Evolutionary conservation across 2,113 vertebrate genomes (phyloP).

Genomic region (Phaethon lepturus): DNA sequence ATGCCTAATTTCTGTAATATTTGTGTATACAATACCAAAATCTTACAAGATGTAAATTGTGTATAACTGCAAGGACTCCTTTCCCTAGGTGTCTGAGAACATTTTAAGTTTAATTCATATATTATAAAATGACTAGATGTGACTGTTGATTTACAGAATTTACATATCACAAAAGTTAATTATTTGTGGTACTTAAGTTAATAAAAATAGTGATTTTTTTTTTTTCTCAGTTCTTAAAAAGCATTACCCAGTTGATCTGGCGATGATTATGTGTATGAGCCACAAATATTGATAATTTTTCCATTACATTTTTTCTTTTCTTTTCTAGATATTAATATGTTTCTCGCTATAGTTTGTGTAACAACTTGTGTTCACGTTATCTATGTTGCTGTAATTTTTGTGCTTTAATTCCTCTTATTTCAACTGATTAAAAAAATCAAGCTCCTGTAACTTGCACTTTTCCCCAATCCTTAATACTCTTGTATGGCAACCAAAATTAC

Average conservation of each 20-base stretch:
- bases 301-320: slow-evolving; percentile 71
- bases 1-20: slow-evolving; percentile 85
- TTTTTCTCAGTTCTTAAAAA: slow-evolving; percentile 65
- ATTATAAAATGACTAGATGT: slow-evolving; percentile 80
- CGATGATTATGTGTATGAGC: slow-evolving; percentile 76
- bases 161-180: slow-evolving; percentile 80
- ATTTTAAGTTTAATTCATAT: slow-evolving; percentile 79
- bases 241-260: slow-evolving; percentile 81
- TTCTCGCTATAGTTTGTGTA: slow-evolving; percentile 88
- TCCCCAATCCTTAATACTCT: slow-evolving; percentile 85
- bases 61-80: slow-evolving; percentile 82
- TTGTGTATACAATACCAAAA: slow-evolving; percentile 85
- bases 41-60: slow-evolving; percentile 85
- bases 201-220: slow-evolving; percentile 79
- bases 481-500: slow-evolving; percentile 97
- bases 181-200: slow-evolving; percentile 86
- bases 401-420: slow-evolving; percentile 92
- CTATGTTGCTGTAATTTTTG: slow-evolving; percentile 96
- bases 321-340: slow-evolving; percentile 82
- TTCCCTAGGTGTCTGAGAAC: slow-evolving; percentile 74
- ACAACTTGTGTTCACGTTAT: slow-evolving; percentile 90
- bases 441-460: slow-evolving; percentile 91
- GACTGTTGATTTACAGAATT: slow-evolving; percentile 82
- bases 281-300: slow-evolving; percentile 72
- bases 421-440: slow-evolving; percentile 85